Conservation (phyloP, 2,113 vertebrate species). For the Cheirogaleus medius region DNA sequence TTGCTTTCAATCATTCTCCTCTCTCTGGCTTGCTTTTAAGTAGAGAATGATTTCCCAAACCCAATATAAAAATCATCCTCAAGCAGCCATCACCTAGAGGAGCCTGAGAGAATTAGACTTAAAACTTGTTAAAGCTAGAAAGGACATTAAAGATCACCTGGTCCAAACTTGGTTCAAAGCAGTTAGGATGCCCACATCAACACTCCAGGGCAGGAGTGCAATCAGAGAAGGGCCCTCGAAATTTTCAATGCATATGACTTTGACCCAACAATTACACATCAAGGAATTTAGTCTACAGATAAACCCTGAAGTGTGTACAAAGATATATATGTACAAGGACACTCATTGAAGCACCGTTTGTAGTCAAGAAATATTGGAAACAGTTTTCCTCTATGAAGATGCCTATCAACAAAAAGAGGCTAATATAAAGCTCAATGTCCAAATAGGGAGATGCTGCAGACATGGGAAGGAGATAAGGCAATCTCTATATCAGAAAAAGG, state of each 20-base stretch:
- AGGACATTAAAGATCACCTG: background rate
- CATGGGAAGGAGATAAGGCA: background rate
- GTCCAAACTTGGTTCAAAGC: background rate
- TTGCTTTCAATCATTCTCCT: background rate
- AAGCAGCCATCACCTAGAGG: background rate
- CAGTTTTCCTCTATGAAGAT: background rate
- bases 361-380: background rate
- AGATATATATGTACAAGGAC: background rate
- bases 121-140: background rate
- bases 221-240: background rate
- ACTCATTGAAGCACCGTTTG: background rate
- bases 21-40: background rate
- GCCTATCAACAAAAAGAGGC: background rate
- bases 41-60: background rate
- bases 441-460: background rate
- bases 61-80: background rate
- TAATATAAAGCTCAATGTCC: background rate
- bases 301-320: background rate
- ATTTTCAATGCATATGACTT: background rate
- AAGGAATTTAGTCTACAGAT: background rate
- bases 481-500: background rate
- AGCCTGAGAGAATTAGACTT: background rate
- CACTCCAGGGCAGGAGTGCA: background rate
- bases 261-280: background rate
- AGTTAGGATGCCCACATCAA: background rate